Evolutionary conservation across 2,888 invertebrate species (phyloP).

Genomic region (Thereva nobilitata): DNA sequence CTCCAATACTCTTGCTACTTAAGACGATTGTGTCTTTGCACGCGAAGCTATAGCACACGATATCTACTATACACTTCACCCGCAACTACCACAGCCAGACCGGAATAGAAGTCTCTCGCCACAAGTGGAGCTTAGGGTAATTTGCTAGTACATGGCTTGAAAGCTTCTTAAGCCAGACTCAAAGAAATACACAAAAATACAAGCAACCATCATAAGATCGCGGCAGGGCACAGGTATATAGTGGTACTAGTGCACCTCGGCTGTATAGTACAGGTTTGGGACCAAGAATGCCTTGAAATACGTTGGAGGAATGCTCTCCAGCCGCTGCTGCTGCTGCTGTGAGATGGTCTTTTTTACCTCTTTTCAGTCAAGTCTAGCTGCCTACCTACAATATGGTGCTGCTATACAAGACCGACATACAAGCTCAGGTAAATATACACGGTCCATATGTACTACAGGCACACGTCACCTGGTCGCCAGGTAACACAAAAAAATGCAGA

Average conservation of each 20-base stretch:
- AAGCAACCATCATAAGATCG: too few species aligned
- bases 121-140: too few species aligned
- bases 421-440: slow-evolving; percentile 4
- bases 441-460: too few species aligned
- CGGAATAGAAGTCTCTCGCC: too few species aligned
- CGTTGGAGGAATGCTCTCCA: slow-evolving; percentile 17
- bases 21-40: slow-evolving; percentile 1
- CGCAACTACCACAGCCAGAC: too few species aligned
- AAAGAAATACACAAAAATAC: too few species aligned
- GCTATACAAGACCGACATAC: not conserved
- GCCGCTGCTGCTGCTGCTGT: slow-evolving; percentile 1
- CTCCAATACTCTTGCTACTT: slow-evolving; percentile 26
- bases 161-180: too few species aligned
- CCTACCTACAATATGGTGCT: slow-evolving; percentile 23
- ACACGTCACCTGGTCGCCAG: slow-evolving; percentile 17
- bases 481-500: slow-evolving; percentile 14
- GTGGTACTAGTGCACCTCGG: too few species aligned
- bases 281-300: too few species aligned
- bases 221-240: too few species aligned
- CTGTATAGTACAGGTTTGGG: too few species aligned
- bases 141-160: too few species aligned
- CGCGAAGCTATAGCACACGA: slow-evolving; percentile 1
- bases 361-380: slow-evolving; percentile 14
- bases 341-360: slow-evolving; percentile 18
- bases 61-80: not conserved